Evolutionary conservation across 92 coral and sea anemone genomes (phyloP).

Genomic region (Montipora capitata): DNA sequence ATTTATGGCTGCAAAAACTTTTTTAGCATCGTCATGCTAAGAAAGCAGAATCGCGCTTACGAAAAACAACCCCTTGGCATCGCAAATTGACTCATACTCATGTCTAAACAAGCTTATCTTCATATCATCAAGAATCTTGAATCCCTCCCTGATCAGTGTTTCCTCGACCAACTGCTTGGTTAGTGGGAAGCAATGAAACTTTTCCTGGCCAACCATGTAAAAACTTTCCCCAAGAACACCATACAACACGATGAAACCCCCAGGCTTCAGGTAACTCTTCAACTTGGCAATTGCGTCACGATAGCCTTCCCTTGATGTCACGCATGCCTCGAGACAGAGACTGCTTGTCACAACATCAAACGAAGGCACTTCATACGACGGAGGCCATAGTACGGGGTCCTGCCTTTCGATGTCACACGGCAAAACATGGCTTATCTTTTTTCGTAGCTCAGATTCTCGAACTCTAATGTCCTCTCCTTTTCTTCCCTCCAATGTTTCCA

Average conservation of each 20-base stretch:
- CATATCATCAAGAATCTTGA: constrained; percentile 14
- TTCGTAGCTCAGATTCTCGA: constrained; percentile 63
- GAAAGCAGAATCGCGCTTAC: neutral
- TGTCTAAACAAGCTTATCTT: neutral
- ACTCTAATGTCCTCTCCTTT: constrained; percentile 10
- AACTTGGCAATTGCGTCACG: constrained; percentile 62
- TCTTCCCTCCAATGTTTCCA: constrained; percentile 66
- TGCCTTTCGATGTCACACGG: constrained; percentile 68
- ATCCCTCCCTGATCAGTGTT: constrained; percentile 64
- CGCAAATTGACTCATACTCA: neutral
- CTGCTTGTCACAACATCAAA: constrained; percentile 77
- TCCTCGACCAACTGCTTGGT: constrained; percentile 49
- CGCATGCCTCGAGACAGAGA: constrained; percentile 75
- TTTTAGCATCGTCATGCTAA: too few species aligned
- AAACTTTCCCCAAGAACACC: constrained; percentile 56
- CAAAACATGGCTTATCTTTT: constrained; percentile 54
- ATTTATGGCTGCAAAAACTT: too few species aligned
- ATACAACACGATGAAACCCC: constrained; percentile 61
- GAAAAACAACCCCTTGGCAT: neutral
- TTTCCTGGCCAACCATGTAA: constrained; percentile 57
- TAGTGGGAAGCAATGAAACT: constrained; percentile 51
- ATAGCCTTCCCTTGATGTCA: constrained; percentile 58
- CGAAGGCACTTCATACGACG: neutral
- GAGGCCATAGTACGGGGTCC: constrained; percentile 44
- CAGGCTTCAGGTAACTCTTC: constrained; percentile 60